phyloP scores from a whole-genome alignment of 2,888 invertebrate species.

The Drosophila macrospina region DNA sequence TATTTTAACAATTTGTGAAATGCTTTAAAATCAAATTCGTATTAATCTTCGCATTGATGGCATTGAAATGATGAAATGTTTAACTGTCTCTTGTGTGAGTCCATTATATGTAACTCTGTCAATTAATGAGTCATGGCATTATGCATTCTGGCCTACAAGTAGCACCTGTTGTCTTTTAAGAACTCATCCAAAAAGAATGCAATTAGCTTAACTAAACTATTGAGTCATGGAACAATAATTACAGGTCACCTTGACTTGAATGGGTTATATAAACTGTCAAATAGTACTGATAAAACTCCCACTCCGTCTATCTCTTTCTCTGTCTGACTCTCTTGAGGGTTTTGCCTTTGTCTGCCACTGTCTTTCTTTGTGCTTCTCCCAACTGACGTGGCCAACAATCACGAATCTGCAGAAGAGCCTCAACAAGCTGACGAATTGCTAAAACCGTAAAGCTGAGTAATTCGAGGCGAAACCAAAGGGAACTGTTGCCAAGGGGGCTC shows the following conservation, averaged over 20 bases:
- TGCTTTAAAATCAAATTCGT: neutral
- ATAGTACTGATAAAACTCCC: neutral
- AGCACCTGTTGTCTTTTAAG: conserved; percentile 31
- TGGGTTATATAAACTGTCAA: conserved; percentile 2
- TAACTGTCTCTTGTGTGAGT: neutral
- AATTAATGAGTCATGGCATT: conserved; percentile 34
- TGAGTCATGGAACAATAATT: conserved; percentile 38
- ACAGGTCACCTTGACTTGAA: conserved; percentile 10
- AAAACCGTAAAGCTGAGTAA: conserved; percentile 30
- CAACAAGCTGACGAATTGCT: conserved; percentile 43
- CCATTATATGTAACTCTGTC: neutral
- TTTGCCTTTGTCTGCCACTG: too few species aligned
- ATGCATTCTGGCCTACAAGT: neutral
- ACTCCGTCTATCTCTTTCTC: neutral
- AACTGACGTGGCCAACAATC: conserved; percentile 22
- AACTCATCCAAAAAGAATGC: conserved; percentile 44
- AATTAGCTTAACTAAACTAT: conserved; percentile 38
- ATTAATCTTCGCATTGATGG: neutral
- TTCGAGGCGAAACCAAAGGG: neutral
- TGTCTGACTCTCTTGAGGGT: neutral
- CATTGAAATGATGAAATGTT: neutral
- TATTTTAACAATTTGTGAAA: neutral
- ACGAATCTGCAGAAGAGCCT: conserved; percentile 40
- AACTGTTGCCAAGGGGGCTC: conserved; percentile 32
- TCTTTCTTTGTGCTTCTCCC: neutral